Conservation (phyloP, 2,797 vertebrate genomes). For the Vireo griseus region DNA sequence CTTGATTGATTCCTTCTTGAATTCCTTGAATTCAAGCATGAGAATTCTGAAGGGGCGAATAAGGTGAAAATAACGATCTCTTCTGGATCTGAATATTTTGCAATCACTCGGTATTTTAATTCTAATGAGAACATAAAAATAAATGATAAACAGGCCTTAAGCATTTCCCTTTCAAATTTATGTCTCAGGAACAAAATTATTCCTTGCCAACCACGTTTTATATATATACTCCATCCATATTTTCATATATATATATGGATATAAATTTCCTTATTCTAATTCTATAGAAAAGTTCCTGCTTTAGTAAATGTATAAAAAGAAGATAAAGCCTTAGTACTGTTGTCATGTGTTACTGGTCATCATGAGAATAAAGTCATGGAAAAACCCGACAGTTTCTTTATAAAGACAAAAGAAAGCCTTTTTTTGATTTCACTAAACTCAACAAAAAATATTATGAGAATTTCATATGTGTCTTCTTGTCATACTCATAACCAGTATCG, state of each 20-base stretch:
- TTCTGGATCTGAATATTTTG: background rate
- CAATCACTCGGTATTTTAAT: constrained; percentile 25
- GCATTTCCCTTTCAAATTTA: background rate
- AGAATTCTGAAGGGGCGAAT: background rate
- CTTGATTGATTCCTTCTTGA: too few species aligned
- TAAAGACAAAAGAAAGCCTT: background rate
- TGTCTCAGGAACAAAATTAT: background rate
- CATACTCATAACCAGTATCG: background rate
- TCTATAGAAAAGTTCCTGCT: background rate
- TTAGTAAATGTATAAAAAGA: background rate
- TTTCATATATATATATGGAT: background rate
- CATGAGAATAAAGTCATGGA: constrained; percentile 10
- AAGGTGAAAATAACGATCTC: background rate
- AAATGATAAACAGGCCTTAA: background rate
- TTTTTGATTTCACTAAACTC: constrained; percentile 9
- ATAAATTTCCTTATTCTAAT: background rate
- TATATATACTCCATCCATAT: background rate
- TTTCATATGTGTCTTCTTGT: background rate
- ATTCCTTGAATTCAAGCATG: background rate
- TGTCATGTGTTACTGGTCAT: constrained; percentile 2
- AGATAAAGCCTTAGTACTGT: background rate
- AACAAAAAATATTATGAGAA: background rate
- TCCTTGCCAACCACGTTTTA: constrained; percentile 1
- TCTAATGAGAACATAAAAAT: constrained; percentile 16
- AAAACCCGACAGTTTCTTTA: constrained; percentile 2